Evolutionary conservation across 2,888 invertebrate genomes (phyloP), one percentile per base, ranked within the genome.

Genomic region (Sphecodes monilicornis): DNA sequence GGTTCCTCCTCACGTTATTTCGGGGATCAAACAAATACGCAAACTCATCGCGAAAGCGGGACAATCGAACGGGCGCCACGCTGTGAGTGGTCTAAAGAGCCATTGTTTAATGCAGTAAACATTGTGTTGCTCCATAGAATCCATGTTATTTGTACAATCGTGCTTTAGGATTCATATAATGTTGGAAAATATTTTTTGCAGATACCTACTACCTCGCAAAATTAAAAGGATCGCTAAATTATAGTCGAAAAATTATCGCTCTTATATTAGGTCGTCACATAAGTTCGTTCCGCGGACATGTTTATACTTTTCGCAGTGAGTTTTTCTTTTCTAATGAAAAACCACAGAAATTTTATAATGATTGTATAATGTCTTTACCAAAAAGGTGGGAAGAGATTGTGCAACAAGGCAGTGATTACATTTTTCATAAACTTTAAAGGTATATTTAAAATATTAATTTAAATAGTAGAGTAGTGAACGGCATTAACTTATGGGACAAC

Each of bases 1-100:
- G 84, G 84, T 46, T 46, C 43, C 46, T 64, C 60, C 41, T 57
- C 69, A 60, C 60, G 86, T 80, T 90, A 91, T 91, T 90, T 90
- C 69, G 72, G 80, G 81, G 64, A 76, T 76, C 78, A 75, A 74
- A 74, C 79, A 36, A 80, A 43, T 73, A 81, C 89, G 87, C 84
- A 89, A 79, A 64, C 87, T 80, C 82, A 66, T 50, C 36, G 60
- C 26, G 32, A 66, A 80, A 80, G 83, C 85, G 88, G 78, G 85
- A 85, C 75, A 82, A 87, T 88, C 73, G 79, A 88, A 80, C 72
- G 76, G 57, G 16, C 60, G 29, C 29, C 29, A 26, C 29, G 60
- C 57, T 13, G 57, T n/a, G 57, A 11, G 29, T 16, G 6, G 6
- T 26, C 60, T 16, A 29, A 29, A 60, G 6, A 60, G 6, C 29